These are phyloP conservation scores for Camponotus vicinus DNA, from an alignment of 1,140 invertebrate species.

Conservation along the genomic window DNA sequence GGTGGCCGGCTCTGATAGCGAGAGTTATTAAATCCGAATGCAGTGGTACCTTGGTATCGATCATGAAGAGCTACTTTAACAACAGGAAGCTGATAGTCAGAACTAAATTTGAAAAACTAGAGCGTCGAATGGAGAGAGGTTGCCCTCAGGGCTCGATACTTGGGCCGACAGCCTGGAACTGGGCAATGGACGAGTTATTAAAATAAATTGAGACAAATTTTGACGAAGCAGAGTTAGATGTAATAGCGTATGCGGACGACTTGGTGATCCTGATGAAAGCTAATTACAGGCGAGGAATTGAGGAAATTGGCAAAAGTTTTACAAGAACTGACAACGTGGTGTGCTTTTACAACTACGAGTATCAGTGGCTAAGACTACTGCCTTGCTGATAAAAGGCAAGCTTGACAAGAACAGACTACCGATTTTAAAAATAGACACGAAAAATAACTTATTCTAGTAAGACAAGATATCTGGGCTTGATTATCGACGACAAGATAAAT, in stretches of 20 bases:
- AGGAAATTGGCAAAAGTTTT: conserved; percentile 6
- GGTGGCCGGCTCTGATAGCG: too few relatives aligned
- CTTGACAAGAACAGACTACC: too few relatives aligned
- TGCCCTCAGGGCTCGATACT: conserved; percentile 84
- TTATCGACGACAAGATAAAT: too few relatives aligned
- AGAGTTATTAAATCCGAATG: too few relatives aligned
- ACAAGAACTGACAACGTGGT: too few relatives aligned
- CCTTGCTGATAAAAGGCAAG: too few relatives aligned
- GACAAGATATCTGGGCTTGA: too few relatives aligned
- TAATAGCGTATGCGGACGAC: conserved; percentile 79
- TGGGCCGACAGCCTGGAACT: conserved; percentile 40
- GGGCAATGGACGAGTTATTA: conserved; percentile 80
- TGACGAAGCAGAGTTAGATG: conserved; percentile 52
- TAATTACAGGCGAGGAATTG: conserved; percentile 69
- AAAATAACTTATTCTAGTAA: too few relatives aligned
- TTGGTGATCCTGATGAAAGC: conserved; percentile 74
- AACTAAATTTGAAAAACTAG: neutral
- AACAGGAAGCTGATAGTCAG: neutral
- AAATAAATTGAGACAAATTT: conserved; percentile 66
- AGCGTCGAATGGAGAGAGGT: conserved; percentile 62
- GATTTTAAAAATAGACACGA: too few relatives aligned
- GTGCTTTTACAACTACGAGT: too few relatives aligned
- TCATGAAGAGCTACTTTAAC: neutral
- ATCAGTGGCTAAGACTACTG: too few relatives aligned
- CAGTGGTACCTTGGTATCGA: too few relatives aligned